Conservation (phyloP, 1,140 invertebrate genomes). For the Batillaria attramentaria region DNA sequence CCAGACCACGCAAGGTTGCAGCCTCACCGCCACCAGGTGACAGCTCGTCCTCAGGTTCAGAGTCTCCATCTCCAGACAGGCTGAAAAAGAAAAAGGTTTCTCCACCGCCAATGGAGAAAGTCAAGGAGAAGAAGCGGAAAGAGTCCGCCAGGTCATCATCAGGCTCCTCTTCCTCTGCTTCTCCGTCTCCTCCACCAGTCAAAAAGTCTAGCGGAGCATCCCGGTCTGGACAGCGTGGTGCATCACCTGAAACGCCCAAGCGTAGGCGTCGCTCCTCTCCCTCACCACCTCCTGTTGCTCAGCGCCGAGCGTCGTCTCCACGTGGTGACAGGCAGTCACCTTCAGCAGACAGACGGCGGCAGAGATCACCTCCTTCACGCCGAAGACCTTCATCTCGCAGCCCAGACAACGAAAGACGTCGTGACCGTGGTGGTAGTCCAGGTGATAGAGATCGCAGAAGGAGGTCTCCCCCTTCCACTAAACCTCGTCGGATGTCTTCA, state of each 20-base stretch:
- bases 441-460: constrained; percentile 5
- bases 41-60: constrained; percentile 19
- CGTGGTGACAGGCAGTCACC: neutral
- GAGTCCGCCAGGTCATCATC: constrained; percentile 8
- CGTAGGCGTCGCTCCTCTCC: constrained; percentile 20
- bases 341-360: neutral
- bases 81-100: neutral
- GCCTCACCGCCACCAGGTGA: constrained; percentile 20
- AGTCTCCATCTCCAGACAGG: constrained; percentile 7
- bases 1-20: constrained; percentile 12
- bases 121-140: neutral
- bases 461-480: constrained; percentile 21
- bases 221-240: constrained; percentile 10
- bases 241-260: constrained; percentile 15
- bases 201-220: constrained; percentile 5
- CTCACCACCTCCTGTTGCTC: constrained; percentile 10
- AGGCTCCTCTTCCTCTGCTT: constrained; percentile 22
- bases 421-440: too few relatives aligned
- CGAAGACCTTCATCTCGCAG: too few relatives aligned
- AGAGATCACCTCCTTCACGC: too few relatives aligned
- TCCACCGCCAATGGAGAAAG: neutral
- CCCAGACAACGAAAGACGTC: too few relatives aligned
- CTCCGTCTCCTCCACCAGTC: constrained; percentile 32
- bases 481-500: neutral
- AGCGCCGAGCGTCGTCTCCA: neutral